These are phyloP conservation scores for Erebia palarica DNA, from an alignment of 2,888 invertebrate genomes.

Conservation along the genomic window DNA sequence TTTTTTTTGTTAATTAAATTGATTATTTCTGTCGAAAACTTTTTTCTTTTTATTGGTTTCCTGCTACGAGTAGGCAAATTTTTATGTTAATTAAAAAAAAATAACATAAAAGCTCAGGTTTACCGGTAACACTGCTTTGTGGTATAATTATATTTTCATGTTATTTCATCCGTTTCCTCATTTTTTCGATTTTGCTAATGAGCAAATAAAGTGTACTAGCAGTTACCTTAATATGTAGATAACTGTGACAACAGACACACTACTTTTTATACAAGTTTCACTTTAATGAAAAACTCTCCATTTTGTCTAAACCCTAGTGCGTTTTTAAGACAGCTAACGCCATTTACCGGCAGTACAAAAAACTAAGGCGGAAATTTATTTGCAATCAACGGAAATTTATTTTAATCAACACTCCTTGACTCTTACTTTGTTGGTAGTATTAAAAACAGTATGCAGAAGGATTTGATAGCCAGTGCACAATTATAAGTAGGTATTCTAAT, in stretches of 20 bases:
- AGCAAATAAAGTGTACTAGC: not conserved
- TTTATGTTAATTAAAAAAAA: constrained; percentile 3
- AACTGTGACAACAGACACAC: not conserved
- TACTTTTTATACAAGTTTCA: not conserved
- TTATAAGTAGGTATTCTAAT: no score
- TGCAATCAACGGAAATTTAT: no score
- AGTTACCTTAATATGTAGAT: not conserved
- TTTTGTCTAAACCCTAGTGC: not conserved
- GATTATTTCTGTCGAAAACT: constrained; percentile 1
- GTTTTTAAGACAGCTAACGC: not conserved
- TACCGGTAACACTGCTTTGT: not conserved
- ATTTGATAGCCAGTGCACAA: no score
- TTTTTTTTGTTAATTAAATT: constrained; percentile 14
- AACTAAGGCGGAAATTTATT: no score
- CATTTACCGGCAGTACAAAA: not conserved
- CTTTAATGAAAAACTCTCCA: not conserved
- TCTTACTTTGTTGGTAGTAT: no score
- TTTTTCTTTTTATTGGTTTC: constrained; percentile 3
- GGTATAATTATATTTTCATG: not conserved
- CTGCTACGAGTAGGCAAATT: not conserved
- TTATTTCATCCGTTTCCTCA: not conserved
- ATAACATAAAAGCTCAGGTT: not conserved
- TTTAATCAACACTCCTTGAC: no score
- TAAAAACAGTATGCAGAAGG: no score
- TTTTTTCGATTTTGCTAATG: constrained; percentile 2